phyloP scores from a whole-genome alignment of 2,113 vertebrate species.

The Orientallactaga bullata region DNA sequence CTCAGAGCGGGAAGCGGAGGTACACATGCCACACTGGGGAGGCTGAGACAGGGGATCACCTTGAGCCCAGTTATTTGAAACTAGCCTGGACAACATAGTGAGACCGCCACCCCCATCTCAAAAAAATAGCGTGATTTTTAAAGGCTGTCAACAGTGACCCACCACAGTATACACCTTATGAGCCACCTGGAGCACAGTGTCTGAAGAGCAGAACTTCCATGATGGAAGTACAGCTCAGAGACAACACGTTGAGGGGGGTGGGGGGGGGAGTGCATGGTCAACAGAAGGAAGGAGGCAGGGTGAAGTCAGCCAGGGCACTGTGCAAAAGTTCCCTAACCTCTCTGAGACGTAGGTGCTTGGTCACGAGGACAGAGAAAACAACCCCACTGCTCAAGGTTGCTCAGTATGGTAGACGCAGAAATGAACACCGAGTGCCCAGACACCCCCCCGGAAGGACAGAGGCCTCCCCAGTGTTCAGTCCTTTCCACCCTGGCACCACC shows the following conservation, averaged over 20 bases:
- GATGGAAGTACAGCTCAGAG: not conserved
- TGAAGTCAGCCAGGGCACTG: not conserved
- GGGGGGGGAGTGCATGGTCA: not conserved
- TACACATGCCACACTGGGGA: not conserved
- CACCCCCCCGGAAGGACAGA: not conserved
- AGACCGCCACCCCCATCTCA: not conserved
- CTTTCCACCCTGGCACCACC: conserved; percentile 4
- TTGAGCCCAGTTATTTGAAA: not conserved
- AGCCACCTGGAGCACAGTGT: not conserved
- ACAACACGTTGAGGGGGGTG: not conserved
- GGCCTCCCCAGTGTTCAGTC: not conserved
- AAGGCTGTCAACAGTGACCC: not conserved
- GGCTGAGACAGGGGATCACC: not conserved
- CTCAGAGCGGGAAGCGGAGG: not conserved
- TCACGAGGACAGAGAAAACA: not conserved
- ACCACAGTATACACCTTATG: not conserved
- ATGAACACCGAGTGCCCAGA: not conserved
- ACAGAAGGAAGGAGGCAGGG: not conserved
- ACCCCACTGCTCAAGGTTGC: not conserved
- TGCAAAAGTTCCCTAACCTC: not conserved
- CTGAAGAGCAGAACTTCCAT: not conserved
- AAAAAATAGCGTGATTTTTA: not conserved
- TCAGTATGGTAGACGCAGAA: not conserved
- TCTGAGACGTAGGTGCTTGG: not conserved
- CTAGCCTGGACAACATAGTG: not conserved